Evolutionary conservation across 2,797 vertebrate genomes (phyloP), one percentile per base, ranked within the genome.

Genomic region (Anolis apletophallus): DNA sequence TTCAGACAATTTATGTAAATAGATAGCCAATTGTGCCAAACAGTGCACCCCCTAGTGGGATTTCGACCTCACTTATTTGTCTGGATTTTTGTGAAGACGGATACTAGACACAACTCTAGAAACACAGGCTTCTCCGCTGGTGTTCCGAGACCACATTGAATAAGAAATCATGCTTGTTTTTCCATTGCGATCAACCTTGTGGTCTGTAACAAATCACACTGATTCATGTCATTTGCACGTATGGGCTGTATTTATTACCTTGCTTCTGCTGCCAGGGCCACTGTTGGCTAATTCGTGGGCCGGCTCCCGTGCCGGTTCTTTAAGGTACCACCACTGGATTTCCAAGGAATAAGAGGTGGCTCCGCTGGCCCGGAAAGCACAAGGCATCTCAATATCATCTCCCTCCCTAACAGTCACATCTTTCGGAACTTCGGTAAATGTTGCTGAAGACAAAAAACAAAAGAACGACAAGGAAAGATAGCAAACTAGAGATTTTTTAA

Each of bases 321-420:
- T 98, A 89, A 98, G 96, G 95, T 98, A 98, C 98, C 98, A 99
- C 98, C 98, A 99, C 95, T 99, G 98, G 95, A 99, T 99, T 96
- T 98, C 98, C 96, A 99, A 93, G 86, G 98, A 98, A 91, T 98
- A 97, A 40, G 98, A 98, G 76, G 97, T 96, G 83, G 97, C 95
- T 95, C 98, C 97, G 90, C 96, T 95, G 84, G 98, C 98, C 93
- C 97, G 97, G 95, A 99, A 99, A 85, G 98, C 97, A 90, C 98
- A 99, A 93, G 98, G 98, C 98, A 99, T 98, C 95, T 98, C 98
- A 94, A 98, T 98, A 90, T 98, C 98, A 91, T 99, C 98, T 91
- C 98, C 98, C 95, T 99, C 98, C 93, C 97, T 96, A 85, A 98
- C 97, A 84, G 96, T 98, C 96, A 98, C 97, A 97, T 98, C 98